These are phyloP conservation scores for Chironomus riparius DNA, from an alignment of 2,888 invertebrate genomes.

Conservation along the genomic window DNA sequence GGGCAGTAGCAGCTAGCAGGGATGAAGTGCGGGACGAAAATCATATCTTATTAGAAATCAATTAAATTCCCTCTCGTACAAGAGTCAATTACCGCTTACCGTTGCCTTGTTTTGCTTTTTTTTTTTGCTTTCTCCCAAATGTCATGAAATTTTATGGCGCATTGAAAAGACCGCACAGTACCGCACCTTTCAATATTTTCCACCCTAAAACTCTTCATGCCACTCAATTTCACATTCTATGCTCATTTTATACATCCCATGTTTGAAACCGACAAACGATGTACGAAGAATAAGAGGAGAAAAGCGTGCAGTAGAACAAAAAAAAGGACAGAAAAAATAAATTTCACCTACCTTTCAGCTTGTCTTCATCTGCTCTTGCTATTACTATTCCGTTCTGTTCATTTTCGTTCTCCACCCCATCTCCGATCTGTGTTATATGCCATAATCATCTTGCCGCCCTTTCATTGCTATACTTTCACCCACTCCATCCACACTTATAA, in stretches of 20 bases:
- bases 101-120: no score
- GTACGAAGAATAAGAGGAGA: neutral
- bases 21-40: no score
- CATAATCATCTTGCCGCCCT: constrained; percentile 14
- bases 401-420: neutral
- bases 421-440: neutral
- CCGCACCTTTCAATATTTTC: neutral
- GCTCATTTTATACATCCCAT: neutral
- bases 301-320: neutral
- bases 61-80: neutral
- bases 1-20: no score
- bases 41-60: constrained; percentile 17
- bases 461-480: neutral
- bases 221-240: neutral
- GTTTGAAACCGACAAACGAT: neutral
- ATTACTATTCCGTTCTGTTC: neutral
- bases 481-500: constrained; percentile 1
- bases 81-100: no score
- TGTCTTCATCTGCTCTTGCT: constrained; percentile 10
- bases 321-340: constrained; percentile 11
- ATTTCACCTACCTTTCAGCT: constrained; percentile 13
- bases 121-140: neutral
- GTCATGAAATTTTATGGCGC: neutral
- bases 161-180: neutral
- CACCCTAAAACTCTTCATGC: neutral